These are phyloP conservation scores for Pachliopta kotzebuea DNA, from an alignment of 2,888 invertebrate genomes.

Conservation along the genomic window DNA sequence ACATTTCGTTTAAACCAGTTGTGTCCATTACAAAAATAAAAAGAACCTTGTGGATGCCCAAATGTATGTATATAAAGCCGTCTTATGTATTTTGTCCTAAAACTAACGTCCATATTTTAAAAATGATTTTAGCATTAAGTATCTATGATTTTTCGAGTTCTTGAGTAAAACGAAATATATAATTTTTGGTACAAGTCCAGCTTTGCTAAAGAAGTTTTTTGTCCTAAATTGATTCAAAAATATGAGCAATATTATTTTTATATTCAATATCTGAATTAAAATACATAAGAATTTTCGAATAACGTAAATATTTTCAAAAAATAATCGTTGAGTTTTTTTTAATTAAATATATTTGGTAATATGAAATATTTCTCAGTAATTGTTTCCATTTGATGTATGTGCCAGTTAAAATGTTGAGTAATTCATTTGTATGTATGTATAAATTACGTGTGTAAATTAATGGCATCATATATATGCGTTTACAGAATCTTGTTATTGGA, in stretches of 20 bases:
- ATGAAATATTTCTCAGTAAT: conserved; percentile 27
- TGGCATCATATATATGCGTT: conserved; percentile 51
- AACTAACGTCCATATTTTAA: conserved; percentile 75
- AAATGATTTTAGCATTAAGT: conserved; percentile 75
- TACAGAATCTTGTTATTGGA: conserved; percentile 64
- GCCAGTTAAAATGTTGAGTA: conserved; percentile 60
- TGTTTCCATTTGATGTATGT: conserved; percentile 52
- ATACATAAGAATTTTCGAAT: not conserved
- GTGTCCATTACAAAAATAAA: not conserved
- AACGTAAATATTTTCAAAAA: conserved; percentile 16
- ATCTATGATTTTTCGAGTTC: conserved; percentile 30
- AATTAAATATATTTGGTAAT: conserved; percentile 27
- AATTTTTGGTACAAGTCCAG: conserved; percentile 51
- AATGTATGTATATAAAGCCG: conserved; percentile 63
- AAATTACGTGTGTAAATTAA: conserved; percentile 27
- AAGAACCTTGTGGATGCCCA: conserved; percentile 36
- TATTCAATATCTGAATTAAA: conserved; percentile 2
- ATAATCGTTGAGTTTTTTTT: conserved; percentile 30
- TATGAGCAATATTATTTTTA: not conserved
- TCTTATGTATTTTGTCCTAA: conserved; percentile 75
- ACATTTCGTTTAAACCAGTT: not conserved
- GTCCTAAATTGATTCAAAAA: not conserved
- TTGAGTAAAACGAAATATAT: conserved; percentile 31
- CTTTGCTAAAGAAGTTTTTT: conserved; percentile 6
- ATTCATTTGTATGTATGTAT: conserved; percentile 33